Conservation (phyloP, 2,113 vertebrate species). For the Galeopterus variegatus region DNA sequence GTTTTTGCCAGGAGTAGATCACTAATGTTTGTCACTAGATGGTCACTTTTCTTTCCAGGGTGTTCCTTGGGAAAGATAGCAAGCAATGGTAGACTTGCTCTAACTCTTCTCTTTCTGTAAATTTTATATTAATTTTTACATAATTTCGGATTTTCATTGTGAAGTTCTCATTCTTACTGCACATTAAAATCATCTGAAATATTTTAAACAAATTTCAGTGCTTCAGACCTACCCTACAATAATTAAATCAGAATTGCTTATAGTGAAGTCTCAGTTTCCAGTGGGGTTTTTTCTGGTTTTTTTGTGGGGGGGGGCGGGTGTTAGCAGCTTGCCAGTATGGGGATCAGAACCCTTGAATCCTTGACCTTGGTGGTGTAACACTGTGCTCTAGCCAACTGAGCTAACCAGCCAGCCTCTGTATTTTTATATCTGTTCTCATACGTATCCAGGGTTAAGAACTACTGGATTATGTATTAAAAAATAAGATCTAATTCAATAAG, state of each 20-base stretch:
- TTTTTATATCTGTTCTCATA: background rate
- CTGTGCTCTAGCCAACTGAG: no score
- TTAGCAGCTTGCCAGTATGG: no score
- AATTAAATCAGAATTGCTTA: background rate
- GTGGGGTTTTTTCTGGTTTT: no score
- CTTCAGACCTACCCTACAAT: background rate
- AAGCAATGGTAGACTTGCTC: background rate
- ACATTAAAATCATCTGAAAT: slow-evolving; percentile 20
- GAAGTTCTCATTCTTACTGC: background rate
- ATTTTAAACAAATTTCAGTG: background rate
- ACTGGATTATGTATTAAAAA: background rate
- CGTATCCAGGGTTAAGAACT: background rate
- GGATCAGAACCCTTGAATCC: no score
- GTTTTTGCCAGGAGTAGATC: background rate
- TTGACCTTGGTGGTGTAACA: no score
- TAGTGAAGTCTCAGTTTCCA: background rate
- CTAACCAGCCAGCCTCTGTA: background rate
- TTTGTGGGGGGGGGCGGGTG: no score
- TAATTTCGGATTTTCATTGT: background rate
- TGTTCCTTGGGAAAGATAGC: background rate
- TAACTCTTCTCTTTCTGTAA: background rate
- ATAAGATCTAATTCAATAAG: background rate
- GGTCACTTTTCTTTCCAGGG: background rate
- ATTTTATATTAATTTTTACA: background rate
- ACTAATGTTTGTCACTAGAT: background rate